These are phyloP conservation scores for Drosophila tropicalis DNA, from an alignment of 1,140 invertebrate genomes.

Conservation along the genomic window DNA sequence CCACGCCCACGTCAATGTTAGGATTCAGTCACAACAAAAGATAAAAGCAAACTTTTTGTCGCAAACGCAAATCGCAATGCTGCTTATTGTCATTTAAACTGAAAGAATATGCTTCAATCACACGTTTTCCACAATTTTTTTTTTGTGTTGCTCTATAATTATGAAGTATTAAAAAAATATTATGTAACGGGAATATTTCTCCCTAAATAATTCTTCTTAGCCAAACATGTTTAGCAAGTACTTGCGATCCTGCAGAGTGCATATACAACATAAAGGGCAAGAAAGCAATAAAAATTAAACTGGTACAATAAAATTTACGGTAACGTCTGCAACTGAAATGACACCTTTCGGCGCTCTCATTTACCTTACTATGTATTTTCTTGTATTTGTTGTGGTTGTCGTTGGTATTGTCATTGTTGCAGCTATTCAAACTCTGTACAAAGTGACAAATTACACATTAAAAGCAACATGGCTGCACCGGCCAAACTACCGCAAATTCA, in stretches of 20 bases:
- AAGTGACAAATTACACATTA: conserved; percentile 81
- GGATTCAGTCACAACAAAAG: conserved; percentile 44
- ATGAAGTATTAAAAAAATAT: too few relatives aligned
- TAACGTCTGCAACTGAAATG: conserved; percentile 69
- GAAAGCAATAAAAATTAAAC: conserved; percentile 18
- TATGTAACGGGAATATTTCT: too few relatives aligned
- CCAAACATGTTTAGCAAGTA: too few relatives aligned
- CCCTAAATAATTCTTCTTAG: too few relatives aligned
- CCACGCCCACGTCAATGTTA: background rate
- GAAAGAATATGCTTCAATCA: background rate
- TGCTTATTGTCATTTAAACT: conserved; percentile 13
- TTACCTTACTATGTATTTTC: conserved; percentile 37
- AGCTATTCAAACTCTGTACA: conserved; percentile 74
- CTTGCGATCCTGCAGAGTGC: conserved; percentile 24
- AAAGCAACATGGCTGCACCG: conserved; percentile 16
- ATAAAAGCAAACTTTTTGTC: conserved; percentile 22
- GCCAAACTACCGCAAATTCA: background rate
- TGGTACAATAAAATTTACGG: conserved; percentile 26
- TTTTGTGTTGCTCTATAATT: background rate
- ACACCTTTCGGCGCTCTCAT: conserved; percentile 49
- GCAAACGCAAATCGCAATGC: conserved; percentile 43
- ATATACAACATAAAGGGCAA: conserved; percentile 51
- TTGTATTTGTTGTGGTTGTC: conserved; percentile 13
- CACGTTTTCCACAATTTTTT: background rate
- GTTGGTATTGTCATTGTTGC: conserved; percentile 44